These are phyloP conservation scores for Cyprinus carpio DNA, from an alignment of 2,113 vertebrate genomes.

Conservation along the genomic window DNA sequence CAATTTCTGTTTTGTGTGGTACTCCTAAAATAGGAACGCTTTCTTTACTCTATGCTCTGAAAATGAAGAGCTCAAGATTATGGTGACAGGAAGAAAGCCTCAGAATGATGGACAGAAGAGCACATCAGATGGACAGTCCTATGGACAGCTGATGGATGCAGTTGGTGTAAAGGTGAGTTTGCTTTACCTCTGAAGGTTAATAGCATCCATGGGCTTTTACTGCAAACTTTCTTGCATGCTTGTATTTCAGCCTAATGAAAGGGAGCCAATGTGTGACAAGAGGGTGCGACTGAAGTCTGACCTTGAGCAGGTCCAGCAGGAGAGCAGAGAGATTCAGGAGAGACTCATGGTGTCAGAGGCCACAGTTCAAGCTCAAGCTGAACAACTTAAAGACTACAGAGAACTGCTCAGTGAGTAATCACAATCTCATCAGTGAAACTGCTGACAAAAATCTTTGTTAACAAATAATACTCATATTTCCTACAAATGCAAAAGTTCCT, in stretches of 20 bases:
- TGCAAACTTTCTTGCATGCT: not conserved
- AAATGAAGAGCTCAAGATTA: conserved; percentile 79
- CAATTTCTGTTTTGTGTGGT: not conserved
- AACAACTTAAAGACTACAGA: conserved; percentile 90
- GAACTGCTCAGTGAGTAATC: conserved; percentile 82
- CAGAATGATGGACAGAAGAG: conserved; percentile 57
- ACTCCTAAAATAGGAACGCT: conserved; percentile 75
- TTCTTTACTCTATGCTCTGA: conserved; percentile 80
- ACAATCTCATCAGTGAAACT: not conserved
- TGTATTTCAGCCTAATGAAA: not conserved
- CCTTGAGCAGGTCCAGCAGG: conserved; percentile 68
- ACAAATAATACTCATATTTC: too few species aligned
- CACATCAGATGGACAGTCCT: conserved; percentile 38
- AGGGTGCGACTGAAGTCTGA: conserved; percentile 68
- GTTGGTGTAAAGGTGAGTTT: conserved; percentile 36
- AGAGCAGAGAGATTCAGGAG: conserved; percentile 78
- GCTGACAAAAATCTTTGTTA: not conserved
- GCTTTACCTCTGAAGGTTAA: not conserved
- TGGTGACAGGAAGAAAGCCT: conserved; percentile 69
- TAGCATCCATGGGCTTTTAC: not conserved
- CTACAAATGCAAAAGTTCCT: too few species aligned
- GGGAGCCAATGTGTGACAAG: not conserved
- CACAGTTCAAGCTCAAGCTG: conserved; percentile 84
- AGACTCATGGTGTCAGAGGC: conserved; percentile 88
- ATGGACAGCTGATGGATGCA: conserved; percentile 53